Percentiles rank a stretch among this genome's conserved stretches.
Evolutionary conservation across 2,797 vertebrate genomes (phyloP).

Genomic region (Xenopus petersii): DNA sequence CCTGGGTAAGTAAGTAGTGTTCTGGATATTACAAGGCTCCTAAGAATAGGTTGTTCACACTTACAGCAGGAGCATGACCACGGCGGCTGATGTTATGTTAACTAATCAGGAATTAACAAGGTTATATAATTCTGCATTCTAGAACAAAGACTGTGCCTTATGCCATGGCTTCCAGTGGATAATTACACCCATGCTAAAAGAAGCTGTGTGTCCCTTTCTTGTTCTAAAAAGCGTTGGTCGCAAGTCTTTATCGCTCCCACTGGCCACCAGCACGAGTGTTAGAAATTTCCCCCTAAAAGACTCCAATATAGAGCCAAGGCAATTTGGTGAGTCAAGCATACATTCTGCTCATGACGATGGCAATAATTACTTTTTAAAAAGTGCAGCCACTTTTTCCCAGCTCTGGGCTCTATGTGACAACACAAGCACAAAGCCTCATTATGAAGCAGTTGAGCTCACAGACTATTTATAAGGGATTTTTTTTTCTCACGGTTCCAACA

Average conservation of each 20-base stretch:
- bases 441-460: slow-evolving; percentile 16
- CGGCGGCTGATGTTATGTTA: slow-evolving; percentile 25
- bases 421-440: slow-evolving; percentile 32
- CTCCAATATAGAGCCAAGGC: not conserved
- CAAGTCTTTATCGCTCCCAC: slow-evolving; percentile 24
- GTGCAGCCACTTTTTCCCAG: slow-evolving; percentile 16
- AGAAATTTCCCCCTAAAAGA: not conserved
- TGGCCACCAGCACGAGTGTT: slow-evolving; percentile 4
- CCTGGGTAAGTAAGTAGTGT: slow-evolving; percentile 23
- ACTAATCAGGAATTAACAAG: slow-evolving; percentile 45
- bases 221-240: slow-evolving; percentile 16
- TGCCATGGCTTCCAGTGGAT: slow-evolving; percentile 20
- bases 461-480: slow-evolving; percentile 22
- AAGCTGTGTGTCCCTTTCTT: slow-evolving; percentile 6
- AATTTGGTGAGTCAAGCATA: slow-evolving; percentile 3
- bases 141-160: slow-evolving; percentile 30
- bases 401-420: slow-evolving; percentile 9
- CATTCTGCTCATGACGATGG: slow-evolving; percentile 8
- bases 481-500: slow-evolving; percentile 29
- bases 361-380: slow-evolving; percentile 33
- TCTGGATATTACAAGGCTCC: slow-evolving; percentile 18
- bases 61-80: slow-evolving; percentile 22
- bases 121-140: slow-evolving; percentile 24
- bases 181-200: slow-evolving; percentile 28
- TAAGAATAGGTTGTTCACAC: slow-evolving; percentile 31